phyloP scores from a whole-genome alignment of 2,113 vertebrate species.

The Sinosuthora webbiana region DNA sequence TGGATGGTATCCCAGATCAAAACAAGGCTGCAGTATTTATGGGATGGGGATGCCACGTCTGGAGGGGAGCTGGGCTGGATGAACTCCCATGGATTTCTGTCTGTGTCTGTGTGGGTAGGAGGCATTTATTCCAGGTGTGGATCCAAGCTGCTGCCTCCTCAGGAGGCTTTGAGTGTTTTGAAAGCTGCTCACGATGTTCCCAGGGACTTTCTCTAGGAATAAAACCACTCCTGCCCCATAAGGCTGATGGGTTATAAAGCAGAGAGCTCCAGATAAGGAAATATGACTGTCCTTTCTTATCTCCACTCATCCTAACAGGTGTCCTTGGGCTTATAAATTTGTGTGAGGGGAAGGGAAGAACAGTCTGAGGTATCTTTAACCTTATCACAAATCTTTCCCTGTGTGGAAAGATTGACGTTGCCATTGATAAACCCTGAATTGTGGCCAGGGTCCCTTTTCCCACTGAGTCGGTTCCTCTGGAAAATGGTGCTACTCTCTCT shows the following conservation, averaged over 20 bases:
- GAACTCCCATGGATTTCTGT: background rate
- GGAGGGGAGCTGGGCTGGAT: background rate
- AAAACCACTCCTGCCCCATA: background rate
- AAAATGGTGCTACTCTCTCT: background rate
- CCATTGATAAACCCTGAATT: background rate
- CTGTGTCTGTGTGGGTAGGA: background rate
- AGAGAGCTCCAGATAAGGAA: slow-evolving; percentile 9
- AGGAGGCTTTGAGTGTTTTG: background rate
- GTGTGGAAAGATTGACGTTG: background rate
- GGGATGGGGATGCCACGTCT: background rate
- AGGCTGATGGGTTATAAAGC: background rate
- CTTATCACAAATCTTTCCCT: background rate
- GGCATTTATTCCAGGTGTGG: background rate
- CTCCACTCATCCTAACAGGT: background rate
- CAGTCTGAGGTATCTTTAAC: background rate
- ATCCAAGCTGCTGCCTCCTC: background rate
- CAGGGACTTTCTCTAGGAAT: background rate
- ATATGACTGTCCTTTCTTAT: background rate
- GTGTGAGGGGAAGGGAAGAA: background rate
- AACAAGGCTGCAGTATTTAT: background rate
- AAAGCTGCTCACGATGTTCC: background rate
- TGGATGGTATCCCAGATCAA: background rate
- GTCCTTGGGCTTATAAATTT: slow-evolving; percentile 22
- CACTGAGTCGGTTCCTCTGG: background rate
- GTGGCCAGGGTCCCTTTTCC: background rate